Conservation (phyloP, 2,797 vertebrate species). For the Heteromormyrus szaboi region DNA sequence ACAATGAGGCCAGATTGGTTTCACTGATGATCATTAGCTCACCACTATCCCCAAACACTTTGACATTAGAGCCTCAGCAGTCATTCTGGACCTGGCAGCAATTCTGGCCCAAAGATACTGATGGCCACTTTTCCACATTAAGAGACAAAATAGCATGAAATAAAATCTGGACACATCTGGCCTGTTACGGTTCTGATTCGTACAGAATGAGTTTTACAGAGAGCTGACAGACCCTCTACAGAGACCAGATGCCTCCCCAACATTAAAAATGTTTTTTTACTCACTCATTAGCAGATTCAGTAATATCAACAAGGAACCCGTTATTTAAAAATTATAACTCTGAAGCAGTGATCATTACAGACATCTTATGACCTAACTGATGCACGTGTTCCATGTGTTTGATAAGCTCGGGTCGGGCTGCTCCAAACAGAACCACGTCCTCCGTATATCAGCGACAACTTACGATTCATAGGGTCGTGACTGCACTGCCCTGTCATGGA, state of each 20-base stretch:
- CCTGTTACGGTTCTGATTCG: background rate
- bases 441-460: background rate
- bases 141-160: background rate
- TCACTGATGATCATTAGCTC: background rate
- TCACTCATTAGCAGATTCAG: constrained; percentile 23
- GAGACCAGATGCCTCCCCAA: constrained; percentile 20
- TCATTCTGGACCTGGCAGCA: background rate
- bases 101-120: background rate
- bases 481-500: background rate
- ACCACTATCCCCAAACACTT: background rate
- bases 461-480: background rate
- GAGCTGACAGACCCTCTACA: background rate
- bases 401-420: background rate
- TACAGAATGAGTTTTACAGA: background rate
- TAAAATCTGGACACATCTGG: constrained; percentile 12
- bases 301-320: background rate
- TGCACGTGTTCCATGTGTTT: background rate
- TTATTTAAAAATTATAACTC: background rate
- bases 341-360: background rate
- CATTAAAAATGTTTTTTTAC: constrained; percentile 14
- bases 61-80: background rate
- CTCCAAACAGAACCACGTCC: background rate
- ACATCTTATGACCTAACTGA: background rate
- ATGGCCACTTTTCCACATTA: background rate
- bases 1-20: background rate